phyloP scores from a whole-genome alignment of 2,797 vertebrate genomes.

The Arnoldichthys spilopterus region DNA sequence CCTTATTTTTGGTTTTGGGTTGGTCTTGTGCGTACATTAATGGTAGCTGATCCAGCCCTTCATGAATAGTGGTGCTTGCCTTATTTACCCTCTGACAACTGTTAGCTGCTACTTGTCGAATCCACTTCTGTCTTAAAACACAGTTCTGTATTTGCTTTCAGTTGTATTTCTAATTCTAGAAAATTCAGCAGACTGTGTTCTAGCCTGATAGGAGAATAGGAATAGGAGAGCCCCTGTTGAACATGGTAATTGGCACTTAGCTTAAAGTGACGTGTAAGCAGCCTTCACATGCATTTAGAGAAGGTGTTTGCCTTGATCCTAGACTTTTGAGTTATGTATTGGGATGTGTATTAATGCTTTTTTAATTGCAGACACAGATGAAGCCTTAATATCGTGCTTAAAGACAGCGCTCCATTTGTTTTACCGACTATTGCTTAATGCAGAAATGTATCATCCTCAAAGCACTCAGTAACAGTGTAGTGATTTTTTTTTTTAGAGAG shows the following conservation, averaged over 20 bases:
- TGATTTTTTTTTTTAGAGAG: too few species aligned
- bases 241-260: neutral
- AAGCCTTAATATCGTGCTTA: neutral
- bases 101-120: neutral
- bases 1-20: neutral
- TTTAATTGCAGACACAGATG: neutral
- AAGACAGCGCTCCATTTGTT: neutral
- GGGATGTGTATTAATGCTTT: too few species aligned
- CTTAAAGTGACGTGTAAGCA: neutral
- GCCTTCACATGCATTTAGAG: neutral
- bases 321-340: neutral
- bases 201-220: neutral
- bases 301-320: neutral
- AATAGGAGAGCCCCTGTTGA: too few species aligned
- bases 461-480: too few species aligned
- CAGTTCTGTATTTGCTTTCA: neutral
- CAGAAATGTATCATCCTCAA: too few species aligned
- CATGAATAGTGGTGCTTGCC: neutral
- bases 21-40: neutral
- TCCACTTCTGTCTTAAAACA: neutral
- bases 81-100: neutral
- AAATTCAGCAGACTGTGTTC: neutral
- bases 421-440: too few species aligned
- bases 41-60: neutral
- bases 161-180: neutral